Evolutionary conservation across 2,888 invertebrate genomes (phyloP).

Genomic region (Eumerus sabulonum): DNA sequence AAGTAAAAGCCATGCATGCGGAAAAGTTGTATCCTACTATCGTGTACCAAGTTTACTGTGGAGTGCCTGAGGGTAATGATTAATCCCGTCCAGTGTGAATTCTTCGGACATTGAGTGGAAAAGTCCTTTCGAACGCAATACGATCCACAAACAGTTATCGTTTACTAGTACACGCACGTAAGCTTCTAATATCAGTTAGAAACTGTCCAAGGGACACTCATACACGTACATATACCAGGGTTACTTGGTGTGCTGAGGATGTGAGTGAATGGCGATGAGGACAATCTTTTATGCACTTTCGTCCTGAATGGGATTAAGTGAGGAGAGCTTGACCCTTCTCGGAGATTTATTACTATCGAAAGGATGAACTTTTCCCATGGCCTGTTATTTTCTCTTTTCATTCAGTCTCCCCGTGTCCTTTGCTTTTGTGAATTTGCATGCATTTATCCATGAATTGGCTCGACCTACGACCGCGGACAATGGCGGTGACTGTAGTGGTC

Average conservation of each 20-base stretch:
- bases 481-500: conserved; percentile 15
- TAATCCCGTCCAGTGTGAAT: conserved; percentile 23
- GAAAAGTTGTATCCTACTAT: conserved; percentile 30
- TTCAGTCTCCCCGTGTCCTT: background rate
- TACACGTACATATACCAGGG: background rate
- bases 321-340: conserved; percentile 59
- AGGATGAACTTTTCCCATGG: conserved; percentile 52
- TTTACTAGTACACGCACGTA: conserved; percentile 25
- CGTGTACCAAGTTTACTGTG: too few species aligned
- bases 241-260: too few species aligned
- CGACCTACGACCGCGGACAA: conserved; percentile 27
- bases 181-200: conserved; percentile 45
- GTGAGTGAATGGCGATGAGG: conserved; percentile 1
- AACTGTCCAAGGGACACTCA: conserved; percentile 28
- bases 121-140: conserved; percentile 13
- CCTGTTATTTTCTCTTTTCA: conserved; percentile 34
- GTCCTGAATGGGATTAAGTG: conserved; percentile 59
- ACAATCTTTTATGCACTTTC: conserved; percentile 51
- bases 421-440: conserved; percentile 46
- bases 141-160: conserved; percentile 37
- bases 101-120: background rate
- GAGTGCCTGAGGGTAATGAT: conserved; percentile 30
- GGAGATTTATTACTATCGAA: conserved; percentile 58
- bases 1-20: conserved; percentile 36
- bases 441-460: conserved; percentile 26